A percentile compares a stretch with the other conserved stretches of the same genome.
These are phyloP conservation scores for Tilapia sparmanii DNA, from an alignment of 2,113 vertebrate genomes.

Conservation along the genomic window DNA sequence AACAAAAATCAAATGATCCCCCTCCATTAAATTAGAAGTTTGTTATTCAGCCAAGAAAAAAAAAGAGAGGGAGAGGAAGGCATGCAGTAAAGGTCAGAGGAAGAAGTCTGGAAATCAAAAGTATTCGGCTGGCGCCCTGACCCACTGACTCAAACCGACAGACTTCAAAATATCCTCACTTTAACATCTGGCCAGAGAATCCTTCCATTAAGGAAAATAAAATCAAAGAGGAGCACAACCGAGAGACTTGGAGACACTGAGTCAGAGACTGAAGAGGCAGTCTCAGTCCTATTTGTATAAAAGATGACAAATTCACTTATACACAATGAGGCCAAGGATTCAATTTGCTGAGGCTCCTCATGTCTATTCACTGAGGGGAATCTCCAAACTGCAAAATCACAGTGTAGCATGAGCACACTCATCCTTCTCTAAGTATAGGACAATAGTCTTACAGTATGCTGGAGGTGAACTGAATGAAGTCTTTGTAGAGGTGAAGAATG, in stretches of 20 bases:
- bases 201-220: conserved; percentile 9
- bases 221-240: neutral
- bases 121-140: neutral
- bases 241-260: neutral
- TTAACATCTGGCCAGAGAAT: neutral
- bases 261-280: neutral
- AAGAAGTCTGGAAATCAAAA: conserved; percentile 7
- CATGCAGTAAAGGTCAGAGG: neutral
- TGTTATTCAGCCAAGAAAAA: neutral
- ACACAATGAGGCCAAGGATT: neutral
- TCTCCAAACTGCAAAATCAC: neutral
- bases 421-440: neutral
- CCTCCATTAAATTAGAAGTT: neutral
- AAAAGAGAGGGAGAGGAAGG: neutral
- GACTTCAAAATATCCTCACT: neutral
- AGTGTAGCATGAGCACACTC: neutral
- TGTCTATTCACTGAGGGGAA: neutral
- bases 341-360: neutral
- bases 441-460: conserved; percentile 25
- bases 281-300: neutral
- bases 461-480: conserved; percentile 26
- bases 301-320: conserved; percentile 6
- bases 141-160: neutral
- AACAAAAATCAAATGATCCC: neutral
- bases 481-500: conserved; percentile 49